A percentile compares a stretch with the other conserved stretches of the same genome.
Conservation (phyloP, 2,113 vertebrate species). For the Lates calcarifer region DNA sequence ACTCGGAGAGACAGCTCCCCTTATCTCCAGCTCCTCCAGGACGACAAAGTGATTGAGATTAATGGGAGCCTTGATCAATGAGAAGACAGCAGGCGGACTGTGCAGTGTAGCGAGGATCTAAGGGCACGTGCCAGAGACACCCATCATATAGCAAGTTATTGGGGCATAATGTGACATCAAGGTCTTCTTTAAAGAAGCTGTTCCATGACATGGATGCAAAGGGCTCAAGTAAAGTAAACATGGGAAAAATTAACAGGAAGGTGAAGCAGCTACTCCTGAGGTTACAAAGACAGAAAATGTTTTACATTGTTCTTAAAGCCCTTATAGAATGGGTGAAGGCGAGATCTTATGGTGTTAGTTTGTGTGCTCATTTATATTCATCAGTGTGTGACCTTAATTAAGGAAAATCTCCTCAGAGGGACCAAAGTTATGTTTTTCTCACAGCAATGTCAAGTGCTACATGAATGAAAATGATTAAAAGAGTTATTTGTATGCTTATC, state of each 20-base stretch:
- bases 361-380: conserved; percentile 18
- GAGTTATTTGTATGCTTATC: conserved; percentile 24
- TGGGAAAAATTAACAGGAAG: not conserved
- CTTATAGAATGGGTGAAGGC: not conserved
- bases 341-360: not conserved
- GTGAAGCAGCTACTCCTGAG: not conserved
- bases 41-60: conserved; percentile 76
- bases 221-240: not conserved
- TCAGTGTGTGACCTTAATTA: not conserved
- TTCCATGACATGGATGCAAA: conserved; percentile 33
- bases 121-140: conserved; percentile 56
- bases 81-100: conserved; percentile 51
- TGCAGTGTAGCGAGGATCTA: conserved; percentile 42
- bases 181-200: conserved; percentile 66
- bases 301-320: not conserved
- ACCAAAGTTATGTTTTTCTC: not conserved
- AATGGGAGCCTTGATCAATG: conserved; percentile 74
- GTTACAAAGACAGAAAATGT: not conserved
- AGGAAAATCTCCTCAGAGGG: not conserved
- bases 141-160: conserved; percentile 56
- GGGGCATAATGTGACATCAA: conserved; percentile 71
- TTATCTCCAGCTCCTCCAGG: conserved; percentile 51
- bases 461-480: conserved; percentile 30
- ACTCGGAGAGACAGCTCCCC: conserved; percentile 65
- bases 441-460: not conserved